Percentiles rank a stretch among this genome's conserved stretches.
Evolutionary conservation across 2,797 vertebrate genomes (phyloP).

Genomic region (Coendou prehensilis): DNA sequence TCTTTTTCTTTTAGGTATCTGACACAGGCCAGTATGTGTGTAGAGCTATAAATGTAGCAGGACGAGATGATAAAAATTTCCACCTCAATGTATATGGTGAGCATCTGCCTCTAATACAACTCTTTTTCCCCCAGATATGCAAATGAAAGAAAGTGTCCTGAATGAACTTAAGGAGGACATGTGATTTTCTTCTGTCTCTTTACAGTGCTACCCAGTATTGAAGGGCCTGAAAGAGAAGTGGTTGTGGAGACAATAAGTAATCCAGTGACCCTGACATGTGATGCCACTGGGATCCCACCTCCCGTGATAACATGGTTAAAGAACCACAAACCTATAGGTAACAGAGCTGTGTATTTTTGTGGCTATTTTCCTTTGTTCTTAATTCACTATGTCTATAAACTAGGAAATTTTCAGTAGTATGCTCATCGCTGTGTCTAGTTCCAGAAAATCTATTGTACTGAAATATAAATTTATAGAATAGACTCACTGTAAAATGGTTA

Average conservation of each 20-base stretch:
- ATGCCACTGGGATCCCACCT: slow-evolving; percentile 96
- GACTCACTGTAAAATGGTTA: background rate
- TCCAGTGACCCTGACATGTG: slow-evolving; percentile 94
- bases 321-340: slow-evolving; percentile 94
- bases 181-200: slow-evolving; percentile 72
- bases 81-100: slow-evolving; percentile 97
- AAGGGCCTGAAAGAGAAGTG: slow-evolving; percentile 92
- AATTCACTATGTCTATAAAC: background rate
- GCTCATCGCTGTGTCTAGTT: background rate
- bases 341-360: background rate
- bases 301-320: slow-evolving; percentile 95
- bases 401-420: background rate
- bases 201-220: slow-evolving; percentile 95
- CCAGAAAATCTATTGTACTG: background rate
- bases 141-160: slow-evolving; percentile 68
- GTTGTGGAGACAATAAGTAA: slow-evolving; percentile 94
- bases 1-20: slow-evolving; percentile 93
- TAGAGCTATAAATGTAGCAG: slow-evolving; percentile 96
- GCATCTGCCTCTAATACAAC: slow-evolving; percentile 78
- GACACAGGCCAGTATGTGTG: slow-evolving; percentile 98
- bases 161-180: slow-evolving; percentile 27
- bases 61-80: slow-evolving; percentile 97
- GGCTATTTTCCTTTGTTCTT: background rate
- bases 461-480: slow-evolving; percentile 19
- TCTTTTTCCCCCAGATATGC: slow-evolving; percentile 77